Conservation (phyloP, 2,888 invertebrate species). For the Acrobasis consociella region DNA sequence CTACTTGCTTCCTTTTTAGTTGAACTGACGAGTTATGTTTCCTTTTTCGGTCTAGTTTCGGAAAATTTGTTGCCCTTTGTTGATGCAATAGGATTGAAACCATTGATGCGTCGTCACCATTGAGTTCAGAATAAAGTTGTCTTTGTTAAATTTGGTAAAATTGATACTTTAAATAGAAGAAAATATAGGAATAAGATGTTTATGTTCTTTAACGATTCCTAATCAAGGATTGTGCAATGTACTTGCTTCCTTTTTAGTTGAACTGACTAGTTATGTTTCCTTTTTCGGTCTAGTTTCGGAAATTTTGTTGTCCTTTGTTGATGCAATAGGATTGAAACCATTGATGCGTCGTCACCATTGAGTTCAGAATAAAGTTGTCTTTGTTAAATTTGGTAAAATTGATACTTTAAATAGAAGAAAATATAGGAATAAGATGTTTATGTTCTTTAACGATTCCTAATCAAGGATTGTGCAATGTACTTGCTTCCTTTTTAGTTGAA, state of each 20-base stretch:
- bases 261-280: slow-evolving; percentile 71
- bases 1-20: slow-evolving; percentile 75
- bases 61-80: slow-evolving; percentile 25
- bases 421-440: no score
- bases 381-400: no score
- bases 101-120: not conserved
- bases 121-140: no score
- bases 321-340: not conserved
- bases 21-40: slow-evolving; percentile 68
- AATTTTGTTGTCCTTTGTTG: slow-evolving; percentile 14
- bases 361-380: no score
- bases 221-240: slow-evolving; percentile 72
- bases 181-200: no score
- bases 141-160: no score
- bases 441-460: no score
- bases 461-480: slow-evolving; percentile 73
- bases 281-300: slow-evolving; percentile 49
- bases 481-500: slow-evolving; percentile 75
- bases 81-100: not conserved
- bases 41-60: slow-evolving; percentile 55
- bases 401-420: no score
- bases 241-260: slow-evolving; percentile 75
- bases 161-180: no score
- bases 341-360: not conserved
- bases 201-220: no score